phyloP scores from a whole-genome alignment of 2,797 vertebrate species.

The Sebastes cheni region DNA sequence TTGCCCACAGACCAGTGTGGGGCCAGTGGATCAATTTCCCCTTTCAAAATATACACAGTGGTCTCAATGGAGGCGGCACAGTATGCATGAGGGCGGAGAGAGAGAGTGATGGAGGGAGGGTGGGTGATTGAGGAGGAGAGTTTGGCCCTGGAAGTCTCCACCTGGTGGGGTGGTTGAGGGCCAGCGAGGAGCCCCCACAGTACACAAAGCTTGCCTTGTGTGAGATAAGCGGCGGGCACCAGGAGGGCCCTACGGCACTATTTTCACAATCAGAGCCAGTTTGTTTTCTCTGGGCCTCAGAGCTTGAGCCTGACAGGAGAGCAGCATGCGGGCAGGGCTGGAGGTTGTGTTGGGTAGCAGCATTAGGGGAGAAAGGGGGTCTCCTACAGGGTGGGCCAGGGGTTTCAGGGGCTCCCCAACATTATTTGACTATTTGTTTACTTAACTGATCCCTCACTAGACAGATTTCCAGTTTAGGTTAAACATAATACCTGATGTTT shows the following conservation, averaged over 20 bases:
- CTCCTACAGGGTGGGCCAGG: conserved; percentile 67
- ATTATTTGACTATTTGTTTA: conserved; percentile 65
- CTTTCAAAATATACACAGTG: conserved; percentile 81
- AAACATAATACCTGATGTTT: not conserved
- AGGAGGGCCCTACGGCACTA: conserved; percentile 76
- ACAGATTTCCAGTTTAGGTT: conserved; percentile 40
- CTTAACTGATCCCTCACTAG: conserved; percentile 40
- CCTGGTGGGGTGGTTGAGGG: conserved; percentile 74
- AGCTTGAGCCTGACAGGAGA: conserved; percentile 72
- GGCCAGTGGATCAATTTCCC: conserved; percentile 81
- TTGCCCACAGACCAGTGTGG: conserved; percentile 68
- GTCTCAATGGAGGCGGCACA: conserved; percentile 59
- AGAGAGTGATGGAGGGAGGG: conserved; percentile 41
- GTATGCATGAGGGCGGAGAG: conserved; percentile 52
- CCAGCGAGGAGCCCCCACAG: conserved; percentile 66
- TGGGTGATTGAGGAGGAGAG: conserved; percentile 41
- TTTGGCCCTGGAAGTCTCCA: conserved; percentile 75
- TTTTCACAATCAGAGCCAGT: conserved; percentile 84
- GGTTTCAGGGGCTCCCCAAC: conserved; percentile 51
- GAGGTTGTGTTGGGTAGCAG: conserved; percentile 65
- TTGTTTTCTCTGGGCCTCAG: conserved; percentile 84
- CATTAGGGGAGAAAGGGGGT: conserved; percentile 40
- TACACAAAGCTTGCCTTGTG: conserved; percentile 83
- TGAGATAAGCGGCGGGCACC: conserved; percentile 79
- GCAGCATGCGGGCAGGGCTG: conserved; percentile 61